A percentile compares a stretch with the other conserved stretches of the same genome.
Conservation (phyloP, 53 echinoderm and acorn worm genomes). For the Apostichopus leukothele region DNA sequence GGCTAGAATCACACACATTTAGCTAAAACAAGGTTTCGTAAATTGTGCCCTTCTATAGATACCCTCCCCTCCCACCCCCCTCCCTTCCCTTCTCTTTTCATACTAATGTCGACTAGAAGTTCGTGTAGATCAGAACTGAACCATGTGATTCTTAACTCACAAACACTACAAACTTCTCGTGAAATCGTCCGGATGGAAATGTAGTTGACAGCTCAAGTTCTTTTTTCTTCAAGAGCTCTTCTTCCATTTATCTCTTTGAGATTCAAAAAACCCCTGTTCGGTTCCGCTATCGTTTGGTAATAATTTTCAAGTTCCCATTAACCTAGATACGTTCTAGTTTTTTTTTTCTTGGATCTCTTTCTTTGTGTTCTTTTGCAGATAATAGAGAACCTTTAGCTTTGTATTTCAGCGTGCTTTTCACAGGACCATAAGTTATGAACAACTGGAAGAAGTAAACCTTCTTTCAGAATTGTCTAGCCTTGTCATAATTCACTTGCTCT, state of each 20-base stretch:
- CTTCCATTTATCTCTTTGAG: background rate
- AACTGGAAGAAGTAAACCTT: background rate
- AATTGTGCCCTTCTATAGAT: no score
- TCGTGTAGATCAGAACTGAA: no score
- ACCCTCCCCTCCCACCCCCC: no score
- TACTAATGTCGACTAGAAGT: no score
- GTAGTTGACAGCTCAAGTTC: background rate
- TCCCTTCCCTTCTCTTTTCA: no score
- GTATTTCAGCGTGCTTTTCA: background rate
- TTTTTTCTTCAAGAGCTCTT: background rate
- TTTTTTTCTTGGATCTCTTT: background rate
- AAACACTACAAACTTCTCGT: no score
- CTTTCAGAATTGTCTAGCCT: slow-evolving; percentile 17
- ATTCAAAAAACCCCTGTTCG: background rate
- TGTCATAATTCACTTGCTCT: slow-evolving; percentile 38
- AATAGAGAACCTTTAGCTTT: slow-evolving; percentile 9
- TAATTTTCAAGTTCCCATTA: slow-evolving; percentile 7
- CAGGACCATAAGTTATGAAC: background rate
- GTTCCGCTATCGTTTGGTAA: slow-evolving; percentile 3
- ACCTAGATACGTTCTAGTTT: background rate
- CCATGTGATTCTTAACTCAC: no score
- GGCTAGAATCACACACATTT: no score
- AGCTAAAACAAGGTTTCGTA: no score
- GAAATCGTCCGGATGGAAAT: no score
- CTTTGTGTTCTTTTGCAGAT: background rate